Conservation (phyloP, 2,797 vertebrate genomes). For the Cyprinodon diabolis region DNA sequence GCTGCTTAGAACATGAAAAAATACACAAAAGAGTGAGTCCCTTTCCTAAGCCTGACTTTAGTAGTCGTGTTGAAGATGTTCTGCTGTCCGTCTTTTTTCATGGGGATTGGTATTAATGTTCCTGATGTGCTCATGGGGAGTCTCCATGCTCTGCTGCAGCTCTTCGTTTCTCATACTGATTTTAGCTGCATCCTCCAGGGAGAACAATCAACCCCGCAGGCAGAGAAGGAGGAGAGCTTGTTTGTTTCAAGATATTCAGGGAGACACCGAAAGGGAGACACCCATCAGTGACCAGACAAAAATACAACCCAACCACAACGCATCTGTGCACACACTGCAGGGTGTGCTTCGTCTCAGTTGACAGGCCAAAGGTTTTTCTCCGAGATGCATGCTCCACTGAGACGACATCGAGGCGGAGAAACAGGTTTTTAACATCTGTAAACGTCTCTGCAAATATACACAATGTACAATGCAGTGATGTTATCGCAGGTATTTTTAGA, state of each 20-base stretch:
- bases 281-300: conserved; percentile 37
- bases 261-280: conserved; percentile 22
- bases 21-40: neutral
- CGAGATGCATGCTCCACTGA: conserved; percentile 35
- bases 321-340: conserved; percentile 47
- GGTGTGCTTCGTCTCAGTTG: neutral
- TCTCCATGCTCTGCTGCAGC: conserved; percentile 39
- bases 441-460: conserved; percentile 1
- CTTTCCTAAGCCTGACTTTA: neutral
- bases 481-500: neutral
- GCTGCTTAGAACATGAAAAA: neutral
- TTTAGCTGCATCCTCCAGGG: conserved; percentile 73
- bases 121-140: conserved; percentile 3
- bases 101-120: conserved; percentile 13
- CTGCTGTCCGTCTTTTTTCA: conserved; percentile 1
- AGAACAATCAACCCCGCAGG: conserved; percentile 15
- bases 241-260: conserved; percentile 40
- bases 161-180: conserved; percentile 76
- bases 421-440: neutral
- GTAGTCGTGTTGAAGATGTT: neutral
- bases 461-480: neutral
- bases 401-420: conserved; percentile 22
- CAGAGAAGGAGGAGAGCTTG: conserved; percentile 4
- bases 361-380: conserved; percentile 10
- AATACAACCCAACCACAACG: conserved; percentile 29